These are phyloP conservation scores for Teleogryllus occipitalis DNA, from an alignment of 1,140 invertebrate species.

Conservation along the genomic window DNA sequence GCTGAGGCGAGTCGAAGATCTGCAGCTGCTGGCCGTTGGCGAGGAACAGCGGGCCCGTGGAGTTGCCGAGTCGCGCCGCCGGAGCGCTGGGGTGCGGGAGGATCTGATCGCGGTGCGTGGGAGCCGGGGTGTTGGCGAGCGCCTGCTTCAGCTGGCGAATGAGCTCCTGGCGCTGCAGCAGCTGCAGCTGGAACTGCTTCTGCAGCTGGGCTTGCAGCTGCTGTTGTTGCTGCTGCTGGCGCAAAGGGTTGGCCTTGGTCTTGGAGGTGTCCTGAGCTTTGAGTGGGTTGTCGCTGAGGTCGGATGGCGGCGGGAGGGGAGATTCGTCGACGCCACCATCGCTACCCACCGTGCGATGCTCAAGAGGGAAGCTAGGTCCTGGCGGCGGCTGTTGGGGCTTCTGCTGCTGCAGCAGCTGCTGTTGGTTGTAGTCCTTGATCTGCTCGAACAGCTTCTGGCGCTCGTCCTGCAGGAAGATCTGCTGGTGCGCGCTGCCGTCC, in stretches of 20 bases:
- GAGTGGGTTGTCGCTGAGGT: conserved; percentile 32
- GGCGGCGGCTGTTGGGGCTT: conserved; percentile 28
- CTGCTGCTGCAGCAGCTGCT: conserved; percentile 35
- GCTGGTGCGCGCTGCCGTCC: not conserved
- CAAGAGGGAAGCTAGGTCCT: no score
- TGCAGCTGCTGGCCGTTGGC: conserved; percentile 66
- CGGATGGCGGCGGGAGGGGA: conserved; percentile 10
- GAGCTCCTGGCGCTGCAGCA: conserved; percentile 22
- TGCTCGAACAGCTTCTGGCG: conserved; percentile 44
- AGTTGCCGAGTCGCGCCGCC: conserved; percentile 44
- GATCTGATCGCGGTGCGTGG: conserved; percentile 13
- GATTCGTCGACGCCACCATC: conserved; percentile 28
- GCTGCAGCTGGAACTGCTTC: conserved; percentile 21
- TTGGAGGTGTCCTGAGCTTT: conserved; percentile 37
- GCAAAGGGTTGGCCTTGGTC: conserved; percentile 25
- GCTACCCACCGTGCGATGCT: no score
- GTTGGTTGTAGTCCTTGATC: conserved; percentile 40
- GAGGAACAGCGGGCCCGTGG: conserved; percentile 59
- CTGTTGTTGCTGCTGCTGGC: conserved; percentile 17
- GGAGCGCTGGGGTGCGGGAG: conserved; percentile 46
- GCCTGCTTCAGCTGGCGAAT: conserved; percentile 18
- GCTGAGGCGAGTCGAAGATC: conserved; percentile 52
- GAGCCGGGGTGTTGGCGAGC: conserved; percentile 9
- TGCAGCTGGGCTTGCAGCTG: conserved; percentile 22
- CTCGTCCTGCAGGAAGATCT: conserved; percentile 34